Base-by-base conservation (phyloP, 2,113 vertebrate species). In the Rattus norvegicus region DNA sequence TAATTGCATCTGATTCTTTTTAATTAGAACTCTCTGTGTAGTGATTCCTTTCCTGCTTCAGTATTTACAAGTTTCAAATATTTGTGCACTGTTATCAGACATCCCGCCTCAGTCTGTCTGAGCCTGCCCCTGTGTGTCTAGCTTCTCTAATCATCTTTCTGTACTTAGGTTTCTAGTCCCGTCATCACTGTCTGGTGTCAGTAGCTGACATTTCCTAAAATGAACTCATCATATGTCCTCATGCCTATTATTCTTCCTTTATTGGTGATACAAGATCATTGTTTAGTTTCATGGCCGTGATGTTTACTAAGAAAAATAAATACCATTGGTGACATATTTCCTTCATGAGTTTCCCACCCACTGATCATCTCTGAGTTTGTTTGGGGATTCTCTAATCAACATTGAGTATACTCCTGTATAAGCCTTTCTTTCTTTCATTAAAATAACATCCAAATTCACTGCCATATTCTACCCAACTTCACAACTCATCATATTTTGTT, bases 51-150 rank as follows among this genome's bases (percentile, higher is more conserved):
- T 94, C 95, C 63, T 54, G 43, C 88, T 92, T 77, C 24, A 8
- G 92, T 97, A 95, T 96, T 98, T 97, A 98, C 97, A 97, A 72
- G 69, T 94, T 90, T 88, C 96, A 96, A 90, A 96, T 97, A 96
- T 97, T 95, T 97, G 91, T 89, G 76, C 91, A 94, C 61, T 80
- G 72, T 95, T 96, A 93, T 95, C 96, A 94, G 90, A 80, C 77
- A 79, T 89, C 56, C 79, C 22, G 39, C 43, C 39, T 67, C 65
- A 8, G 14, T 67, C 6, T 54, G 81, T 56, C 80, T 81, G 20
- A 63, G 73, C 59, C 39, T 28, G 1, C 30, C 72, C 70, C 28
- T 17, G 7, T 70, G 3, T 84, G 4, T 67, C 92, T 72, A 22
- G 8, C 47, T 63, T 69, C 52, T 91, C n/a, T 81, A 47, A 85